Evolutionary conservation across 1,140 invertebrate species (phyloP), one percentile per base, ranked within the genome.

Genomic region (Lysiphlebus fabarum): DNA sequence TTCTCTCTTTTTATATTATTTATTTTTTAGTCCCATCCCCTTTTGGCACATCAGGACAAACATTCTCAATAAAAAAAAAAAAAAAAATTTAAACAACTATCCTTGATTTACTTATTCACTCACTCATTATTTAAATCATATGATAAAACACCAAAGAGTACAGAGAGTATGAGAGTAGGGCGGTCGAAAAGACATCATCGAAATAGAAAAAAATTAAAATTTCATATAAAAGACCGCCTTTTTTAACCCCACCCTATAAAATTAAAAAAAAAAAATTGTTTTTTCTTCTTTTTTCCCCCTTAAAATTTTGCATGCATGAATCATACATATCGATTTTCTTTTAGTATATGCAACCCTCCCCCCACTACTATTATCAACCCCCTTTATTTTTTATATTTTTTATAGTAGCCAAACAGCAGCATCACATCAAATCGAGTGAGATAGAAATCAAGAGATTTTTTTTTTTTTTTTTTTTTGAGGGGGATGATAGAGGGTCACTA

Each of bases 261-360:
- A n/a, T n/a, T n/a, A n/a, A n/a, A n/a, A n/a, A n/a, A n/a, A n/a
- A 60, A 56, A 49, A 61, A 45, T 37, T 56, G 54, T 63, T 61
- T 61, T 55, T 44, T 53, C 64, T 64, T 57, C 61, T 60, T 59
- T 57, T 57, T 58, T 56, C 56, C 6, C 56, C 49, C 61, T 60
- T 38, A 40, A 33, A 43, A 54, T 44, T 38, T 43, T 38, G 61
- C 66, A 71, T 66, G 67, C 69, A 72, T 78, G 77, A 79, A 78
- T 79, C 77, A 79, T 76, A 73, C 76, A 76, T 79, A 79, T 79
- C 76, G 77, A 79, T 79, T 79, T 79, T 78, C 70, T 72, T 73
- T 69, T 61, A 65, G 58, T 59, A 47, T 40, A 36, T 47, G 36
- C 11, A 48, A 41, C 47, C 55, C 47, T 42, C 47, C 47, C 55